Evolutionary conservation across 2,888 invertebrate genomes (phyloP), one percentile per base, ranked within the genome.

Genomic region (Caenorhabditis afra): DNA sequence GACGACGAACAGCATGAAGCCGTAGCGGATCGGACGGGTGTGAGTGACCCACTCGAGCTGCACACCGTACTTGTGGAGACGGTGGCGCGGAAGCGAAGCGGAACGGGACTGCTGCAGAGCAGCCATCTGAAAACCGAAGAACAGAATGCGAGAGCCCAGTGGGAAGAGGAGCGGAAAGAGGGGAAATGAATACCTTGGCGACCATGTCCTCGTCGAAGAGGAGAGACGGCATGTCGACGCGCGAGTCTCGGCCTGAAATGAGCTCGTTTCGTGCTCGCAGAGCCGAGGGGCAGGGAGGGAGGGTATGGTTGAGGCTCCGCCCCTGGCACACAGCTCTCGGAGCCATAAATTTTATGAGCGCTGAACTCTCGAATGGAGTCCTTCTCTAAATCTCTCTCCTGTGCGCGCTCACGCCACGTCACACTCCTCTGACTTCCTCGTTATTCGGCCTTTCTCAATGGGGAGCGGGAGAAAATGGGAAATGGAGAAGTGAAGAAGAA

Each of bases 391-490:
- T 68, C 52, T 70, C 53, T 50, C n/a, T 57, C 22, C 41, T 37
- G 22, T 49, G 49, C 53, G 23, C n/a, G 41, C 37, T 3, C 29
- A 29, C 29, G 59, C 68, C 59, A 59, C 68, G 59, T 70, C 61
- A 62, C 44, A 53, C 18, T 29, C 58, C 18, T 45, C 70, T 14
- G 55, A 70, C 70, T 70, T 70, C 68, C 61, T 68, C 59, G 58
- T 68, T 68, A 57, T 66, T 64, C 39, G 39, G n/a, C 23, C 16
- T 44, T 3, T 29, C 52, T 29, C 53, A 53, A 53, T n/a, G 53
- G 53, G 37, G 53, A 29, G 22, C 8, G 22, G 11, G 49, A 49
- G 52, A n/a, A 35, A 12, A 35, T 3, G 52, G 52, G 23, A 68
- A 61, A 53, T 58, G 59, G 68, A 61, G 23, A 50, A 14, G 50